Evolutionary conservation across 2,113 vertebrate genomes (phyloP), one percentile per base, ranked within the genome.

Genomic region (Excalfactoria chinensis): DNA sequence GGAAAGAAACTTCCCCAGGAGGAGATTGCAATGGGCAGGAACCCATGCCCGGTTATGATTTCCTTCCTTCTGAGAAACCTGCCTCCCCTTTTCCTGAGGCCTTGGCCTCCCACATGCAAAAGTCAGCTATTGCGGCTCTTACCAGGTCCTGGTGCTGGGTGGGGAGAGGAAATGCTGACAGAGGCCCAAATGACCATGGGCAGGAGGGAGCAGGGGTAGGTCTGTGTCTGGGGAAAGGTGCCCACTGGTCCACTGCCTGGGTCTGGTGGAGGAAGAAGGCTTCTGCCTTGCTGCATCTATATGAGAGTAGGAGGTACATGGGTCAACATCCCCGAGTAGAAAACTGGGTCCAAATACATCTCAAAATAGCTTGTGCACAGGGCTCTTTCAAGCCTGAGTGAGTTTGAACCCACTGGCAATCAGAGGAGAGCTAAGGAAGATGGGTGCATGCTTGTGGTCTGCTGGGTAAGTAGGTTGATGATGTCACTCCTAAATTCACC

Each of bases 21-120:
- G 79, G 56, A 89, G 85, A 83, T 93, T 55, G 64, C 20, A 2
- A 63, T 40, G 60, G 78, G 69, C 70, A 93, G 80, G 73, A 95
- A 70, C 75, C 25, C 13, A 87, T 94, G 89, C 92, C 75, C 68
- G 62, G 94, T 94, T 91, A 73, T 19, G 41, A 58, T 92, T 96
- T 96, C 93, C 91, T 95, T 97, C 81, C 84, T 94, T 95, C 68
- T 67, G 79, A 95, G 88, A 92, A 96, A 70, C 72, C 48, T 89
- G 35, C 67, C 79, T 68, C 67, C 58, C 60, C 68, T 72, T 82
- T 67, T 76, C 53, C 58, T 30, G 22, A 41, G 58, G 68, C 70
- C 37, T 2, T 7, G 4, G 11, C 67, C 13, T 4, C 67, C 11
- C 4, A 1, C 30, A 73, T 56, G 35, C 6, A 3, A 73, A 86